A percentile compares a stretch with the other conserved stretches of the same genome.
Evolutionary conservation across 2,797 vertebrate genomes (phyloP).

Genomic region (Falco concolor): DNA sequence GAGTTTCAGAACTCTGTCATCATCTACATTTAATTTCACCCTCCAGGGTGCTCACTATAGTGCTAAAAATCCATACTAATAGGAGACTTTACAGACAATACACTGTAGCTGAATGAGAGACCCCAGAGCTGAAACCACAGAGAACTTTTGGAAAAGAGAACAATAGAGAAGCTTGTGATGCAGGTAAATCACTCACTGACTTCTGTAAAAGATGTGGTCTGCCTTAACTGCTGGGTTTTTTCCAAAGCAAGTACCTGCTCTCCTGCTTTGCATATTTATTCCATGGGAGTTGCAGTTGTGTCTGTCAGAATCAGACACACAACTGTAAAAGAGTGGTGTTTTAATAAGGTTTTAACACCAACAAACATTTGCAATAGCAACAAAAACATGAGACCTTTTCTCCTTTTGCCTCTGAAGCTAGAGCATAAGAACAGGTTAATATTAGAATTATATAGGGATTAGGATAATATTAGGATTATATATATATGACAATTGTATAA

Average conservation of each 20-base stretch:
- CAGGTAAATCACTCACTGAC: not conserved
- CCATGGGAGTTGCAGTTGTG: not conserved
- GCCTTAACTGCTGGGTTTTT: not conserved
- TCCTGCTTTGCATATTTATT: not conserved
- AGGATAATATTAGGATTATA: not conserved
- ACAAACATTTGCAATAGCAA: not conserved
- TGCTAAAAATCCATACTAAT: constrained; percentile 38
- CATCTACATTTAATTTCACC: constrained; percentile 48
- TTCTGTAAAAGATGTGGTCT: not conserved
- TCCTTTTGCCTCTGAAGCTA: not conserved
- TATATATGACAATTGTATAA: not conserved
- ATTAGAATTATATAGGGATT: not conserved
- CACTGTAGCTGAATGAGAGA: not conserved
- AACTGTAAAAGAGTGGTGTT: not conserved
- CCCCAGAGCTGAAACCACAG: not conserved
- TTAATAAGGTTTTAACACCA: not conserved
- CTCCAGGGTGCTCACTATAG: not conserved
- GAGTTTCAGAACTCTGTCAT: constrained; percentile 53
- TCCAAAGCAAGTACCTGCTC: not conserved
- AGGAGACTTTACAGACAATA: not conserved
- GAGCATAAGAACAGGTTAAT: not conserved
- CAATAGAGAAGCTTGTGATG: not conserved
- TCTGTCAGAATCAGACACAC: not conserved
- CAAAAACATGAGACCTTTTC: not conserved
- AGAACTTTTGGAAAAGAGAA: not conserved